Evolutionary conservation across 53 echinoderm and acorn worm genomes (phyloP), one percentile per base, ranked within the genome.

Genomic region (Paracentrotus lividus): DNA sequence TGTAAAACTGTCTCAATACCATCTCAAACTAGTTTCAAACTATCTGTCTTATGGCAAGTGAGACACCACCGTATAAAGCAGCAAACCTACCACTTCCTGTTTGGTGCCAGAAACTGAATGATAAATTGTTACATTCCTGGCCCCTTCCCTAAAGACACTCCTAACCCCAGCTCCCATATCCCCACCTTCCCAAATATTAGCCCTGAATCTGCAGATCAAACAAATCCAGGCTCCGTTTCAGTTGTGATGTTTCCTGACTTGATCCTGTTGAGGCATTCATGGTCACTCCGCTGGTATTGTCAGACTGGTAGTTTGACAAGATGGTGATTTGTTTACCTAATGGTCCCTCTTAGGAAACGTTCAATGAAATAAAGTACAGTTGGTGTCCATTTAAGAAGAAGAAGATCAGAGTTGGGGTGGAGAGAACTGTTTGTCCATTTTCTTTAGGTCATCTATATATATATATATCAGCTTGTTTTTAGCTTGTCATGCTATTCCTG

Each of bases 271-370:
- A 36, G 40, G 72, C 72, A 72, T 72, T 72, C 40, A 72, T 72
- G 72, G 72, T 72, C 72, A 72, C 40, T 40, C 51, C 20, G 40
- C 72, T 72, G 72, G 18, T 40, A 40, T 72, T 72, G 72, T 40
- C 72, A 16, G 40, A 4, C 72, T 72, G 72, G 72, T 38, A 72
- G 72, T 36, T 40, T 20, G 40, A n/a, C 32, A 18, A 72, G 72
- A 18, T 38, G 72, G 72, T 72, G 72, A 72, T 72, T 72, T 72
- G 72, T 72, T 72, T 72, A 40, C 72, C 13, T 32, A 72, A 16
- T 40, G 72, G 72, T 36, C 40, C 72, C 72, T 38, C 72, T 72
- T 72, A 18, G 40, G 72, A 72, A 72, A 72, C 72, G 38, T 72
- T 72, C 40, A 72, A 72, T 72, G 40, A 72, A 72, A 40, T 72